phyloP scores from a whole-genome alignment of 2,113 vertebrate genomes.

The Tursiops truncatus region DNA sequence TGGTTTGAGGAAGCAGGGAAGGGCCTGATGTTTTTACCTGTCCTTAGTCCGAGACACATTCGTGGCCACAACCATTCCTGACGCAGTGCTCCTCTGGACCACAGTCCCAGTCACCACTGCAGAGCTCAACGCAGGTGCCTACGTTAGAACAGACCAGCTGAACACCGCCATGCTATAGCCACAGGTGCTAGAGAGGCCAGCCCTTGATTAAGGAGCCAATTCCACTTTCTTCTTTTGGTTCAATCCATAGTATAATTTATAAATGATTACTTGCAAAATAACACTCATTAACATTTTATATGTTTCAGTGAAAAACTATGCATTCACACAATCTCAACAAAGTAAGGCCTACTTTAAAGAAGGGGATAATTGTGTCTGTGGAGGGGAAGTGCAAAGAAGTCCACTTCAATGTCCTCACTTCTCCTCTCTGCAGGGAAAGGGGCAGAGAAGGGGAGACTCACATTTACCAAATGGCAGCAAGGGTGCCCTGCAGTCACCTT shows the following conservation, averaged over 20 bases:
- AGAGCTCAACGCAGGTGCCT: conserved; percentile 34
- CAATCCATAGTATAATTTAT: not conserved
- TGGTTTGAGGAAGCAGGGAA: not conserved
- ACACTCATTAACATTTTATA: not conserved
- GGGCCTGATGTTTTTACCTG: conserved; percentile 35
- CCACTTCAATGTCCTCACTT: not conserved
- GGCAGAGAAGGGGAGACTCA: not conserved
- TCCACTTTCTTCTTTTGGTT: not conserved
- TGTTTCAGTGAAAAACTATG: not conserved
- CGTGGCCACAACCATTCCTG: not conserved
- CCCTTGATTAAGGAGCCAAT: not conserved
- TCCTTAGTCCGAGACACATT: not conserved
- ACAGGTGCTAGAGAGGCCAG: not conserved
- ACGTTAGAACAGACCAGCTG: not conserved
- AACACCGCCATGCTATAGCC: not conserved
- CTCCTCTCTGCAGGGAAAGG: not conserved
- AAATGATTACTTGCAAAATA: not conserved
- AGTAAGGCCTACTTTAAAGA: not conserved
- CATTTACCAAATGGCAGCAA: not conserved
- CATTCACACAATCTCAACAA: not conserved
- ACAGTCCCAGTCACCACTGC: conserved; percentile 51
- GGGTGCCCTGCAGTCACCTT: not conserved
- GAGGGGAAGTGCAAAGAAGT: not conserved
- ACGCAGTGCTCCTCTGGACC: not conserved
- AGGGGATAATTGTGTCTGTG: not conserved